These are phyloP conservation scores for Cataglyphis hispanica DNA, from an alignment of 1,140 invertebrate species.

Conservation along the genomic window DNA sequence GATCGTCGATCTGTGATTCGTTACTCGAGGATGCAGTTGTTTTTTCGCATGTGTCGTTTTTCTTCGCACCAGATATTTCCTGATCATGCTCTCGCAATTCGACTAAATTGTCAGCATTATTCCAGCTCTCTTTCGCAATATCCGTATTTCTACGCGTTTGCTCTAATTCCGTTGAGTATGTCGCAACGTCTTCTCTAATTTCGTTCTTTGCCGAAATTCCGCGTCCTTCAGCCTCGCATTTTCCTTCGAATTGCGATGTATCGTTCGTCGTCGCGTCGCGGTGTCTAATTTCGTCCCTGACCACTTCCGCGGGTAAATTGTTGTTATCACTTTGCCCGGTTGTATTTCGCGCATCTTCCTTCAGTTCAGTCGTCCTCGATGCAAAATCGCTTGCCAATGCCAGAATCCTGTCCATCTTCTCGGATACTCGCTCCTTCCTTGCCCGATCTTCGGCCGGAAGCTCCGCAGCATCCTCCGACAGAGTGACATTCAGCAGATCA, in stretches of 20 bases:
- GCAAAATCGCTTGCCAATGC: constrained; percentile 72
- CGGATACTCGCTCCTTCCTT: constrained; percentile 42
- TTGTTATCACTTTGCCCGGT: not conserved
- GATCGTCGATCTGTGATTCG: not conserved
- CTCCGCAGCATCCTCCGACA: constrained; percentile 77
- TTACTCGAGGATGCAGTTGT: not conserved
- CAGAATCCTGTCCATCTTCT: constrained; percentile 63
- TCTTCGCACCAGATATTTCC: not conserved
- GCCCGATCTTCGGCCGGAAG: constrained; percentile 49
- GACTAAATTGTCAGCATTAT: not conserved
- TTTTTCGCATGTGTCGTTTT: not conserved
- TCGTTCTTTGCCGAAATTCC: constrained; percentile 60
- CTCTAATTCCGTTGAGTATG: constrained; percentile 67
- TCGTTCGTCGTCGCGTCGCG: not conserved
- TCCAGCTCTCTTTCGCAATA: constrained; percentile 30
- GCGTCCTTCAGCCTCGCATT: constrained; percentile 37
- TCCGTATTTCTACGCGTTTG: constrained; percentile 32
- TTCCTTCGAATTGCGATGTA: constrained; percentile 57
- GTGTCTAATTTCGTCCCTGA: constrained; percentile 25
- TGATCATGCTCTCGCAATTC: not conserved
- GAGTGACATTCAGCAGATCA: constrained; percentile 79
- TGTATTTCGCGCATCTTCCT: not conserved
- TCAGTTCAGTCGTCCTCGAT: constrained; percentile 27
- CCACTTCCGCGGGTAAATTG: not conserved
- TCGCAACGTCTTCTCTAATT: constrained; percentile 74